Evolutionary conservation across 35 echinoderm and acorn worm species (phyloP).

Genomic region (Strongylocentrotus purpuratus): DNA sequence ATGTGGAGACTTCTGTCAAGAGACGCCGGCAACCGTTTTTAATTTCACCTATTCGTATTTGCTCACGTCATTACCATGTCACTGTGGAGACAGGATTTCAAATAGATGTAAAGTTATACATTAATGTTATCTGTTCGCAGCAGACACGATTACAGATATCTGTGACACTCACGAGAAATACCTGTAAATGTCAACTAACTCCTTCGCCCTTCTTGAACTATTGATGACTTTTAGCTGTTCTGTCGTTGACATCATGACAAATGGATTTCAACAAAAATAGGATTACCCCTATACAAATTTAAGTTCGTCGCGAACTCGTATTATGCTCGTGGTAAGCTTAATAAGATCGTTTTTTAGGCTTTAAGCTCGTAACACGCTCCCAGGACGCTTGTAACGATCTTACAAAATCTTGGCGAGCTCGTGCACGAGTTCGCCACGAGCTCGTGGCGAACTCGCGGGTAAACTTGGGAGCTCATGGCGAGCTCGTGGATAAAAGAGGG

Average conservation of each 20-base stretch:
- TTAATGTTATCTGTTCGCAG: not conserved
- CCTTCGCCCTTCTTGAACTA: not conserved
- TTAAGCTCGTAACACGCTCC: too few relatives aligned
- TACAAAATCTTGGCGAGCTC: too few relatives aligned
- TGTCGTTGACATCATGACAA: not conserved
- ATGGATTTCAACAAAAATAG: not conserved
- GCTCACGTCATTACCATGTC: not conserved
- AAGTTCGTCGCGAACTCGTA: too few relatives aligned
- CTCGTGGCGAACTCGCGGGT: too few relatives aligned
- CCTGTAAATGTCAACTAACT: not conserved
- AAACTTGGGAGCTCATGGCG: too few relatives aligned
- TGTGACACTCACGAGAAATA: not conserved
- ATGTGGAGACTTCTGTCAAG: not conserved
- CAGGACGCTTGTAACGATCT: too few relatives aligned
- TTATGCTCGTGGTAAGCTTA: too few relatives aligned
- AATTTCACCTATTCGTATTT: not conserved
- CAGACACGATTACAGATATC: not conserved
- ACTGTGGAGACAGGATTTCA: not conserved
- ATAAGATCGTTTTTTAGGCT: too few relatives aligned
- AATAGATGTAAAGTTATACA: not conserved
- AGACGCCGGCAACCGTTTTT: not conserved
- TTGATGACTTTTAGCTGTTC: not conserved
- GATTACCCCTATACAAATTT: too few relatives aligned
- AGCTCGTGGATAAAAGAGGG: too few relatives aligned
- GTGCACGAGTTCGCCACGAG: too few relatives aligned